Base-by-base conservation (phyloP, 1,140 invertebrate genomes). In the Paramacrobiotus metropolitanus region DNA sequence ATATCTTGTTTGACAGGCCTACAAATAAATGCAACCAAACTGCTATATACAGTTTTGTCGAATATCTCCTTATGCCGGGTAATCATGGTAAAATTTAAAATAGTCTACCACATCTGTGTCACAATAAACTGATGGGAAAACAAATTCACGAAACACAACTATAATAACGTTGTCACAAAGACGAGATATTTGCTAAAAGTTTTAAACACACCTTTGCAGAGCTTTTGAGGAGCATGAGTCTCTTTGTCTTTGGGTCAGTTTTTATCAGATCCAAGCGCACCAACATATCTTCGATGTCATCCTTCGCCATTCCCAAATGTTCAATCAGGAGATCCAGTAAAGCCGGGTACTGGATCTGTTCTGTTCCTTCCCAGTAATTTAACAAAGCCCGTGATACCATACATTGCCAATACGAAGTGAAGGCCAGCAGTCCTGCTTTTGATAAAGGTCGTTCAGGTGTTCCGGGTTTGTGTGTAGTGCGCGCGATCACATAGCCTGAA, bases 161-260 rank as follows among this genome's bases (percentile, higher is more conserved):
- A n/a, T n/a, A n/a, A n/a, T n/a, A n/a, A n/a, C n/a, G n/a, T n/a
- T n/a, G n/a, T n/a, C n/a, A n/a, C n/a, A n/a, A n/a, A n/a, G n/a
- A n/a, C n/a, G n/a, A n/a, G n/a, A n/a, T n/a, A n/a, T n/a, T n/a
- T n/a, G n/a, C n/a, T n/a, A n/a, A n/a, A n/a, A n/a, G n/a, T n/a
- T n/a, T n/a, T n/a, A n/a, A n/a, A n/a, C n/a, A n/a, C n/a, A 55
- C 48, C 48, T 55, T 55, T 15, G 24, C 48, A 9, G 48, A 24
- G 4, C 4, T 4, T 24, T 55, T 55, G 15, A 55, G 24, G 4
- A 55, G 48, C 48, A 55, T 55, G 4, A 55, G 15, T 24, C 28
- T 55, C 24, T 55, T 55, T 24, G 48, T 55, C 48, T 55, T 55
- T 24, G 48, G 48, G 24, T 55, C 48, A 15, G 48, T 55, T 24